phyloP scores from a whole-genome alignment of 2,888 invertebrate species.

The Silvanus unidentatus region DNA sequence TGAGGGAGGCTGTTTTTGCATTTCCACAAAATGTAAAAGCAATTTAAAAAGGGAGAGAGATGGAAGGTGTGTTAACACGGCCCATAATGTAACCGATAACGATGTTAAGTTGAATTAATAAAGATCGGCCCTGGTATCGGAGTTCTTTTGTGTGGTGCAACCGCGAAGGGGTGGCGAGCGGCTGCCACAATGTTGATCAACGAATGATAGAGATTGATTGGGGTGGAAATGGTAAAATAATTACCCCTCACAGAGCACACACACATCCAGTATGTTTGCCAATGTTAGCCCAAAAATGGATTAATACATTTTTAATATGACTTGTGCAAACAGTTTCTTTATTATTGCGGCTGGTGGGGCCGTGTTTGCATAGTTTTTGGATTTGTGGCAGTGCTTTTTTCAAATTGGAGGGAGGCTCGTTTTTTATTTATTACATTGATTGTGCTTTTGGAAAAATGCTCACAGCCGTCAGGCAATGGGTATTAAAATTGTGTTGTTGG shows the following conservation, averaged over 20 bases:
- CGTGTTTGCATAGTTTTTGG: constrained; percentile 36
- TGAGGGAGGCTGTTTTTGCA: no score
- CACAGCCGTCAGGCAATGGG: constrained; percentile 6
- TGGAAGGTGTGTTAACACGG: no score
- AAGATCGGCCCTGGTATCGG: constrained; percentile 26
- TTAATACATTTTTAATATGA: constrained; percentile 48
- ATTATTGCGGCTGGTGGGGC: constrained; percentile 30
- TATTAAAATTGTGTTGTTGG: constrained; percentile 9
- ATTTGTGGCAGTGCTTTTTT: not conserved
- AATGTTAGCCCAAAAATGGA: constrained; percentile 42
- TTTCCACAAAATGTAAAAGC: no score
- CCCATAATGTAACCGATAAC: no score
- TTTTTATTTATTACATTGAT: constrained; percentile 20
- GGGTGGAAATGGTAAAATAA: constrained; percentile 48
- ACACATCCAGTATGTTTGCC: constrained; percentile 34
- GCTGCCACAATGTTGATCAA: constrained; percentile 36
- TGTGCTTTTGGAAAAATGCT: constrained; percentile 26
- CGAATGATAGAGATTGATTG: constrained; percentile 48
- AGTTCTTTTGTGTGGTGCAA: constrained; percentile 22
- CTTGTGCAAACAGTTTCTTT: constrained; percentile 44
- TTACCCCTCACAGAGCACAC: constrained; percentile 40
- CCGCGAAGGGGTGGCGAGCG: constrained; percentile 9
- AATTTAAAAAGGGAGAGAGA: no score
- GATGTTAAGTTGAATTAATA: constrained; percentile 30
- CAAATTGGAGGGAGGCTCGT: constrained; percentile 1